phyloP scores from a whole-genome alignment of 2,113 vertebrate genomes.

The Coregonus clupeaformis region DNA sequence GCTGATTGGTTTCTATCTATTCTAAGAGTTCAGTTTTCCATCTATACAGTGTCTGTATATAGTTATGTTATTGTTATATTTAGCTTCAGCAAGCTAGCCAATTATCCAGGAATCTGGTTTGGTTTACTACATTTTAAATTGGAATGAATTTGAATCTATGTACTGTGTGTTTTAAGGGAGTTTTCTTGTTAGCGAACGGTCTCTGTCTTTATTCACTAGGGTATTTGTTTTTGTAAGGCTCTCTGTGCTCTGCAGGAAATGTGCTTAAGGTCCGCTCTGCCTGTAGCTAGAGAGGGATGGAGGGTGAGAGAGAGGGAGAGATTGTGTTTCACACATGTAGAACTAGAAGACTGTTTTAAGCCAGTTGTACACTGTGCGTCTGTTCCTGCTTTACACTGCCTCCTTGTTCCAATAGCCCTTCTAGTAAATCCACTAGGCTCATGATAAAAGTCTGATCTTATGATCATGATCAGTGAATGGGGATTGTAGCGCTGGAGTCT shows the following conservation, averaged over 20 bases:
- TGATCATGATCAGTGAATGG: not conserved
- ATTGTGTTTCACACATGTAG: conserved; percentile 34
- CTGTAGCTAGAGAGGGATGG: not conserved
- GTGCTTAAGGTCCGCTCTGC: not conserved
- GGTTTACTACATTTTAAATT: too few species aligned
- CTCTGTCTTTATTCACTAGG: not conserved
- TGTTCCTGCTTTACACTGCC: conserved; percentile 59
- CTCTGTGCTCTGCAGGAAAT: conserved; percentile 22
- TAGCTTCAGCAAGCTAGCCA: not conserved
- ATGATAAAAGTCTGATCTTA: conserved; percentile 25
- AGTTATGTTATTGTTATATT: not conserved
- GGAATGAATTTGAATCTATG: too few species aligned
- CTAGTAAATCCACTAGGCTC: conserved; percentile 22
- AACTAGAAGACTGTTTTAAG: conserved; percentile 33
- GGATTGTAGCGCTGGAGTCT: not conserved
- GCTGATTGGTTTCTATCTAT: conserved; percentile 15
- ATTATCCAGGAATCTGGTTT: not conserved
- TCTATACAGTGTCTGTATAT: not conserved
- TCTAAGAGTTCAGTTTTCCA: too few species aligned
- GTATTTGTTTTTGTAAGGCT: not conserved
- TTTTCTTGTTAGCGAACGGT: not conserved
- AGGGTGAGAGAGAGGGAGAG: not conserved
- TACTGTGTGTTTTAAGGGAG: not conserved
- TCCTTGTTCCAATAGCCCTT: conserved; percentile 56
- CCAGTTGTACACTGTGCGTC: conserved; percentile 52